phyloP scores from a whole-genome alignment of 2,888 invertebrate species.

The Odontomyia ornata region DNA sequence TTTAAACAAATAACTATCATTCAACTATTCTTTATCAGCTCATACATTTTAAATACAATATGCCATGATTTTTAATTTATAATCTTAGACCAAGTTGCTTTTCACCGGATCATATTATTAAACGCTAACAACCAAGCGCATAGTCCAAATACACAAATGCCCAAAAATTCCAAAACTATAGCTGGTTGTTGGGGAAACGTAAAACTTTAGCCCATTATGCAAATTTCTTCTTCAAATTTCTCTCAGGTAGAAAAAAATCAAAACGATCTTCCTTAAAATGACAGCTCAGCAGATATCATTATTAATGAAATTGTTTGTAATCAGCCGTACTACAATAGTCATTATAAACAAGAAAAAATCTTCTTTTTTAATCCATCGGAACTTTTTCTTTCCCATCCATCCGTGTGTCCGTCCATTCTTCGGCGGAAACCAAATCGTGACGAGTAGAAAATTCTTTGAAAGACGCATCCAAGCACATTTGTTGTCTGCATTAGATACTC shows the following conservation, averaged over 20 bases:
- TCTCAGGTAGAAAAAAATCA: background rate
- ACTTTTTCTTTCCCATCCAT: conserved; percentile 33
- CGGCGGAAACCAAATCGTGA: conserved; percentile 22
- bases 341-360: conserved; percentile 12
- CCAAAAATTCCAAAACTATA: background rate
- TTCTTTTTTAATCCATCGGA: background rate
- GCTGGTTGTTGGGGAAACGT: background rate
- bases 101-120: no score
- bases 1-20: no score
- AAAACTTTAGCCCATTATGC: background rate
- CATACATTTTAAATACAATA: background rate
- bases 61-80: background rate
- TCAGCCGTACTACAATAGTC: conserved; percentile 23
- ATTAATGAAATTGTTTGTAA: conserved; percentile 43
- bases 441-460: conserved; percentile 21
- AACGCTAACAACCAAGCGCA: no score
- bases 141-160: background rate
- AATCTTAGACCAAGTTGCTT: background rate
- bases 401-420: background rate
- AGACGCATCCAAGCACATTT: conserved; percentile 1
- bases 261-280: conserved; percentile 8
- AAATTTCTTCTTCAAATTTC: background rate
- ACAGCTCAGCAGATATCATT: conserved; percentile 40
- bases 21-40: no score
- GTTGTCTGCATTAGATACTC: background rate